These are phyloP conservation scores for Pachyrhynchus sulphureomaculatus DNA, from an alignment of 1,140 invertebrate genomes.

Conservation along the genomic window DNA sequence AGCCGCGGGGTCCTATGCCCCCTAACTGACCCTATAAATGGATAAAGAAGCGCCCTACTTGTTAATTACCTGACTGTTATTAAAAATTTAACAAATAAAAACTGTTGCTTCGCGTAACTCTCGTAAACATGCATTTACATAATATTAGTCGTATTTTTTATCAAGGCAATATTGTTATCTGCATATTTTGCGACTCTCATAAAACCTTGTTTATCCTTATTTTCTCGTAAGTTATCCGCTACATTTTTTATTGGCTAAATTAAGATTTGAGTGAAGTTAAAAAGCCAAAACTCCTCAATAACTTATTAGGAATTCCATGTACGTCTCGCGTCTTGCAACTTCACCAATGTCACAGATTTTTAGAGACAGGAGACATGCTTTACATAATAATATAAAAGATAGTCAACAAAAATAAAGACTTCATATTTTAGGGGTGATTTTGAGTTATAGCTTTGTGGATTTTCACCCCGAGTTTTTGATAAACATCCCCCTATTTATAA, in stretches of 20 bases:
- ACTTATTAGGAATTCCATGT: conserved; percentile 18
- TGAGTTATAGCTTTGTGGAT: conserved; percentile 18
- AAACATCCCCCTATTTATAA: conserved; percentile 3
- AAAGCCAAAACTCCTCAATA: conserved; percentile 12
- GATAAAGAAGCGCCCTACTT: too few species aligned
- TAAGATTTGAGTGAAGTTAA: neutral
- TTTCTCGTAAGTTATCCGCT: too few species aligned
- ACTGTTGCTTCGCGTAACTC: too few species aligned
- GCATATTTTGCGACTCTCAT: too few species aligned
- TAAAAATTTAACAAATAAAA: too few species aligned
- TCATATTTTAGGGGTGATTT: conserved; percentile 18
- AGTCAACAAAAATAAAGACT: conserved; percentile 23
- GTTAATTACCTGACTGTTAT: too few species aligned
- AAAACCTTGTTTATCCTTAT: too few species aligned
- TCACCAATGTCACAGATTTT: conserved; percentile 22
- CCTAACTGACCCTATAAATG: too few species aligned
- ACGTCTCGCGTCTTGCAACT: conserved; percentile 15
- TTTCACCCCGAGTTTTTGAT: conserved; percentile 6
- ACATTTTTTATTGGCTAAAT: neutral
- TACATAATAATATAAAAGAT: conserved; percentile 23
- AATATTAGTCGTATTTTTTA: too few species aligned
- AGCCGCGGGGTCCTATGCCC: too few species aligned
- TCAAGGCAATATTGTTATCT: too few species aligned
- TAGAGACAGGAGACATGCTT: conserved; percentile 21
- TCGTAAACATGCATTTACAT: too few species aligned